phyloP scores from a whole-genome alignment of 2,888 invertebrate species.

The Raillietiella orientalis region DNA sequence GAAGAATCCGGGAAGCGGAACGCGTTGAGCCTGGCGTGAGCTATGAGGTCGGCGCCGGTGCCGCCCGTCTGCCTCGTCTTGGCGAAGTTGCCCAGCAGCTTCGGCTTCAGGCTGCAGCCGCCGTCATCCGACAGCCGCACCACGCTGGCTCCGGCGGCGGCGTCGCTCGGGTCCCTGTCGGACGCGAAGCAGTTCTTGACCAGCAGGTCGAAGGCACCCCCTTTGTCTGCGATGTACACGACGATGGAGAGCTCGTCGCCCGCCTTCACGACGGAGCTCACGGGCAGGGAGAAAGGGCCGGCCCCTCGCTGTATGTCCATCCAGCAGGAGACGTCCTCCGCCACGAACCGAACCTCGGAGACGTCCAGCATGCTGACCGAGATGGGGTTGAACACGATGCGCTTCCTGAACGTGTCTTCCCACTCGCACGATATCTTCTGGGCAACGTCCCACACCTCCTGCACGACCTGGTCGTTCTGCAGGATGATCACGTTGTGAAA shows the following conservation, averaged over 20 bases:
- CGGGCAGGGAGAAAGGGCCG: conserved; percentile 7
- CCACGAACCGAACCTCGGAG: conserved; percentile 8
- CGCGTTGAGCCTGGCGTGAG: conserved; percentile 8
- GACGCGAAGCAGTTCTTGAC: conserved; percentile 9
- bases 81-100: conserved; percentile 8
- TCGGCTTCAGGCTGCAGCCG: conserved; percentile 9
- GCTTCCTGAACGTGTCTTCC: conserved; percentile 7
- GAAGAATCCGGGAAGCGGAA: conserved; percentile 9
- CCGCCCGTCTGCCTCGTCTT: conserved; percentile 7
- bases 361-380: conserved; percentile 8
- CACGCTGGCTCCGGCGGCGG: conserved; percentile 7
- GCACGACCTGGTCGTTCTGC: conserved; percentile 9
- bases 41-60: conserved; percentile 8
- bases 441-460: conserved; percentile 9
- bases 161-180: too few relatives aligned
- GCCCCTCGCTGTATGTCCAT: conserved; percentile 9
- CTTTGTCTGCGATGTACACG: conserved; percentile 7
- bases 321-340: conserved; percentile 9
- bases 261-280: conserved; percentile 8
- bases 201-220: conserved; percentile 7
- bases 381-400: conserved; percentile 9
- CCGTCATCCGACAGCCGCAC: conserved; percentile 8
- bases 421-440: conserved; percentile 8
- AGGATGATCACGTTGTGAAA: conserved; percentile 9
- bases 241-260: conserved; percentile 9